phyloP scores from a whole-genome alignment of 1,140 invertebrate species.

The Homalodisca vitripennis region DNA sequence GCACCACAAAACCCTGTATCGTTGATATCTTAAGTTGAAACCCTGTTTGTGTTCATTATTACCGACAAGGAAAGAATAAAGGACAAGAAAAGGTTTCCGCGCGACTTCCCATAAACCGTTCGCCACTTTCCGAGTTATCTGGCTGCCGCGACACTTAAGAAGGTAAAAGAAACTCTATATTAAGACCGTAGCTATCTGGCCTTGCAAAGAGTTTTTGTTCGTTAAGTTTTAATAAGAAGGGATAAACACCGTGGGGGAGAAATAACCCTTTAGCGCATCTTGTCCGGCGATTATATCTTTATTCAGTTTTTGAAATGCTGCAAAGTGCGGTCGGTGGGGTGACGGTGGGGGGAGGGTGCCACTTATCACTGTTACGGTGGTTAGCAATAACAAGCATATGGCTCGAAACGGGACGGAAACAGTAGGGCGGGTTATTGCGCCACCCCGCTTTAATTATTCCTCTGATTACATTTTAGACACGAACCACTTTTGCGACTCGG shows the following conservation, averaged over 20 bases:
- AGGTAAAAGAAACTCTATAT: neutral
- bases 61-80: no score
- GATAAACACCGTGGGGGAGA: neutral
- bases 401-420: constrained; percentile 16
- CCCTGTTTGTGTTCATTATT: no score
- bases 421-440: constrained; percentile 2
- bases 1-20: no score
- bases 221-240: constrained; percentile 16
- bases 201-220: constrained; percentile 10
- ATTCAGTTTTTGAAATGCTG: constrained; percentile 16
- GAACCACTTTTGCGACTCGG: constrained; percentile 1
- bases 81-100: no score
- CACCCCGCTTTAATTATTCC: constrained; percentile 3
- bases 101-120: no score
- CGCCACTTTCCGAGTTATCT: no score
- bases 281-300: constrained; percentile 17
- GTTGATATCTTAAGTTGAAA: no score
- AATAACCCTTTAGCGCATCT: constrained; percentile 6
- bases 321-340: no score
- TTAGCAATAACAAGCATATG: constrained; percentile 13
- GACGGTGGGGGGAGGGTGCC: no score
- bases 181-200: neutral
- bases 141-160: no score
- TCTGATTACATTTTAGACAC: constrained; percentile 17
- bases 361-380: constrained; percentile 12